These are phyloP conservation scores for Reticulitermes lucifugus DNA, from an alignment of 2,888 invertebrate genomes.

Conservation along the genomic window DNA sequence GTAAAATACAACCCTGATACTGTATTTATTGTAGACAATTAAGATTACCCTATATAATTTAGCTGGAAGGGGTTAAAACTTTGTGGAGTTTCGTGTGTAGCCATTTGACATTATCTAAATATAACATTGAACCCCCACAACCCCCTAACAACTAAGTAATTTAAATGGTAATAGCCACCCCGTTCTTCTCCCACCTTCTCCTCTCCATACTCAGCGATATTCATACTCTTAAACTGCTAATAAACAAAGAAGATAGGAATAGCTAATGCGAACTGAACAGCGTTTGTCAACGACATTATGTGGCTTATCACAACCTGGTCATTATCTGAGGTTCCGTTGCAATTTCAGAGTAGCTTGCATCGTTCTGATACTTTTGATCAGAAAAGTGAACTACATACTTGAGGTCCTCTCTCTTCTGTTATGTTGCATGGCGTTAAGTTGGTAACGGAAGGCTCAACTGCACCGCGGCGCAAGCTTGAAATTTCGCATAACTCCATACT, in stretches of 20 bases:
- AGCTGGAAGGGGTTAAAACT: not conserved
- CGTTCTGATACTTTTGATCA: too few species aligned
- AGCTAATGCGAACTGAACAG: slow-evolving; percentile 45
- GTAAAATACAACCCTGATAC: too few species aligned
- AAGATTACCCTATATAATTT: not conserved
- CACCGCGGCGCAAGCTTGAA: too few species aligned
- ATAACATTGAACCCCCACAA: slow-evolving; percentile 35
- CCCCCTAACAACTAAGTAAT: slow-evolving; percentile 46
- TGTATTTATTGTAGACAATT: too few species aligned
- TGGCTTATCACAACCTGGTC: slow-evolving; percentile 29
- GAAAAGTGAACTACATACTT: too few species aligned
- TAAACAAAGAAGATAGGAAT: slow-evolving; percentile 44
- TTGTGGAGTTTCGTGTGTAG: not conserved
- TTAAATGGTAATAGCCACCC: slow-evolving; percentile 51
- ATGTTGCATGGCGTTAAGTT: too few species aligned
- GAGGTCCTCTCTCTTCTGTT: too few species aligned
- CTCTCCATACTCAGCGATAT: too few species aligned
- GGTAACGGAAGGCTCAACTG: too few species aligned
- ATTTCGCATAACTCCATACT: too few species aligned
- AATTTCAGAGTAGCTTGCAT: too few species aligned
- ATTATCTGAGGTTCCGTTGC: not conserved
- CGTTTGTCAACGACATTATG: slow-evolving; percentile 34
- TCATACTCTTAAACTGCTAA: slow-evolving; percentile 31
- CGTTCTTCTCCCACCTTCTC: not conserved
- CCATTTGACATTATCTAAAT: slow-evolving; percentile 49